Percentiles rank a stretch among this genome's conserved stretches.
phyloP scores from a whole-genome alignment of 2,888 invertebrate genomes.

The Hypena proboscidalis region DNA sequence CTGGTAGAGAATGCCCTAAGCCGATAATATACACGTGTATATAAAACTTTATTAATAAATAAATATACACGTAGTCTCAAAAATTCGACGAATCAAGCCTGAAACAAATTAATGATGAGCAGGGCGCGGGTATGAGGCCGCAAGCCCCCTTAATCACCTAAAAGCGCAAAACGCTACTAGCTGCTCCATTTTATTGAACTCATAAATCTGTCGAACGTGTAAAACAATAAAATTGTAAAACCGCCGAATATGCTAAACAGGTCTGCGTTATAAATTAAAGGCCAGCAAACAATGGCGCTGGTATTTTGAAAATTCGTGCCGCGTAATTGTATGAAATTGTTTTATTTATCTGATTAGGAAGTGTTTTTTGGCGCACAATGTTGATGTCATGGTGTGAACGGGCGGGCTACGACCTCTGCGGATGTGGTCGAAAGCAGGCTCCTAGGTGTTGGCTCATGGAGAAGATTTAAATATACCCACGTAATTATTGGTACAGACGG shows the following conservation, averaged over 20 bases:
- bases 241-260: slow-evolving; percentile 27
- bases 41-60: too few relatives aligned
- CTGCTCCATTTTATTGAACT: background rate
- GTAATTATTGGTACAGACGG: too few relatives aligned
- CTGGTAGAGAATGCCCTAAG: too few relatives aligned
- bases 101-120: too few relatives aligned
- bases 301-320: slow-evolving; percentile 41
- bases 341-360: slow-evolving; percentile 76
- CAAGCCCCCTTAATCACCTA: too few relatives aligned
- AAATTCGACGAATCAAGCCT: too few relatives aligned
- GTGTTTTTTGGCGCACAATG: slow-evolving; percentile 64
- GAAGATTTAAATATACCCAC: too few relatives aligned
- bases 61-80: too few relatives aligned
- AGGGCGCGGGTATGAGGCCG: too few relatives aligned
- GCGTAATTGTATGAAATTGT: slow-evolving; percentile 38
- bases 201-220: slow-evolving; percentile 4
- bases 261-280: slow-evolving; percentile 34
- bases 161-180: background rate
- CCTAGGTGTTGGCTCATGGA: too few relatives aligned
- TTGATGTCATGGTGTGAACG: slow-evolving; percentile 49
- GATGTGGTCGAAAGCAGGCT: slow-evolving; percentile 22
- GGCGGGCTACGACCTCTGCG: slow-evolving; percentile 46
- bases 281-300: slow-evolving; percentile 33
- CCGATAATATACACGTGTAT: too few relatives aligned
- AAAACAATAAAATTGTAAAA: slow-evolving; percentile 11